Conservation (phyloP, 2,113 vertebrate genomes). For the Tor tambroides region DNA sequence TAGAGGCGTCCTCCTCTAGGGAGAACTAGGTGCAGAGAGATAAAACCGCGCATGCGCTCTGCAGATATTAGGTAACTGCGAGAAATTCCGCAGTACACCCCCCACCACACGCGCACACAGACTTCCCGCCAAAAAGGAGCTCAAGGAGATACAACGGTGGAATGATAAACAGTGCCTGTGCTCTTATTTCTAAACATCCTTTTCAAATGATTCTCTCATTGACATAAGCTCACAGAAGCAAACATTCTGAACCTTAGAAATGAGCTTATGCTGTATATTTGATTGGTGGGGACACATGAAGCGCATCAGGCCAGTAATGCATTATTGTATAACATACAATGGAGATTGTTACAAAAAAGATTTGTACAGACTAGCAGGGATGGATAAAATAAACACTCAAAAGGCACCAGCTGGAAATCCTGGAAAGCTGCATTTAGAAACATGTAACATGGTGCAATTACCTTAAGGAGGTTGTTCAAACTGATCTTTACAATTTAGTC, state of each 20-base stretch:
- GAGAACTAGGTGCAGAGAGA: slow-evolving; percentile 8
- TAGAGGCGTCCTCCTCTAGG: not conserved
- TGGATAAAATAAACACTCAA: not conserved
- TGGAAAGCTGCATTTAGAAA: not conserved
- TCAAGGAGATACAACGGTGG: not conserved
- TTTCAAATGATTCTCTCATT: not conserved
- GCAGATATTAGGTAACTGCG: slow-evolving; percentile 53
- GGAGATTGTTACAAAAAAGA: not conserved
- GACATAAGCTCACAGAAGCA: not conserved
- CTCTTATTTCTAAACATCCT: not conserved
- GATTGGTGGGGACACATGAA: not conserved
- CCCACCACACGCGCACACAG: not conserved
- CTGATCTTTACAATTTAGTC: not conserved
- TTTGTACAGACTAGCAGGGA: not conserved
- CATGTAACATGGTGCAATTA: not conserved
- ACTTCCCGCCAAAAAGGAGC: slow-evolving; percentile 31
- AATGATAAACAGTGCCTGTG: slow-evolving; percentile 17
- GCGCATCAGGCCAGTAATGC: not conserved
- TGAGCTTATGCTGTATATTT: not conserved
- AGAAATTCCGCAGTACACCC: slow-evolving; percentile 56
- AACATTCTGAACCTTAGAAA: not conserved
- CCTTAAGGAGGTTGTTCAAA: not conserved
- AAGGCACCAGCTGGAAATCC: not conserved
- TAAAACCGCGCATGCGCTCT: slow-evolving; percentile 31
- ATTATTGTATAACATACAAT: not conserved